Evolutionary conservation across 2,113 vertebrate species (phyloP).

Genomic region (Brachyhypopomus gauderio): DNA sequence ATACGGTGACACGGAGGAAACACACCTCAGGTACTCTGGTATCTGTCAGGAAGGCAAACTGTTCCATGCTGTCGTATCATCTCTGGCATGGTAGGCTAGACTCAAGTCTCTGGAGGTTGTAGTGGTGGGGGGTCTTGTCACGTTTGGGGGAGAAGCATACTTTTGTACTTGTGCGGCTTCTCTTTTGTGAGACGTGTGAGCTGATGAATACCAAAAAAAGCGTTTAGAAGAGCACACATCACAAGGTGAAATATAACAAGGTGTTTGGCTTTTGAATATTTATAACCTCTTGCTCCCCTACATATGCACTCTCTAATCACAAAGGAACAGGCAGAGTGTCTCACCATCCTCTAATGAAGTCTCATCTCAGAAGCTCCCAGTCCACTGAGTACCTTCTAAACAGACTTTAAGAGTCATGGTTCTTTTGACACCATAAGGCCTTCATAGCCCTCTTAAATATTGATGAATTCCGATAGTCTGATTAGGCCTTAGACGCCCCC

Average conservation of each 20-base stretch:
- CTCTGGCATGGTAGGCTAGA: neutral
- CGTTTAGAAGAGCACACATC: too few relatives aligned
- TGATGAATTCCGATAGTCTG: slow-evolving; percentile 85
- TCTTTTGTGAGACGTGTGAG: too few relatives aligned
- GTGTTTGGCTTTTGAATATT: too few relatives aligned
- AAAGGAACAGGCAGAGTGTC: neutral
- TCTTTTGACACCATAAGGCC: slow-evolving; percentile 50
- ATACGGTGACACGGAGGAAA: slow-evolving; percentile 40
- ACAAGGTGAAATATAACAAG: too few relatives aligned
- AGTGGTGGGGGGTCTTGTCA: neutral
- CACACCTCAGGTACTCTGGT: slow-evolving; percentile 48
- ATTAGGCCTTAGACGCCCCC: slow-evolving; percentile 64
- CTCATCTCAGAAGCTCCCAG: slow-evolving; percentile 33
- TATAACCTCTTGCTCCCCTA: too few relatives aligned
- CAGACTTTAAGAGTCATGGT: slow-evolving; percentile 41
- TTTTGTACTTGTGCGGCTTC: too few relatives aligned
- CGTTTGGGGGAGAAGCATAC: neutral
- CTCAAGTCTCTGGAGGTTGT: slow-evolving; percentile 14
- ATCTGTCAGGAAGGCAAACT: slow-evolving; percentile 46
- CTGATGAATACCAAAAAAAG: too few relatives aligned
- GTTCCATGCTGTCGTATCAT: neutral
- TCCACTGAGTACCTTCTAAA: neutral
- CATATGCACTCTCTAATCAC: neutral
- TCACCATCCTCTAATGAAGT: neutral
- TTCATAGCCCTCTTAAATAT: slow-evolving; percentile 81